Evolutionary conservation across 2,113 vertebrate genomes (phyloP).

Genomic region (Nyctereutes procyonoides): DNA sequence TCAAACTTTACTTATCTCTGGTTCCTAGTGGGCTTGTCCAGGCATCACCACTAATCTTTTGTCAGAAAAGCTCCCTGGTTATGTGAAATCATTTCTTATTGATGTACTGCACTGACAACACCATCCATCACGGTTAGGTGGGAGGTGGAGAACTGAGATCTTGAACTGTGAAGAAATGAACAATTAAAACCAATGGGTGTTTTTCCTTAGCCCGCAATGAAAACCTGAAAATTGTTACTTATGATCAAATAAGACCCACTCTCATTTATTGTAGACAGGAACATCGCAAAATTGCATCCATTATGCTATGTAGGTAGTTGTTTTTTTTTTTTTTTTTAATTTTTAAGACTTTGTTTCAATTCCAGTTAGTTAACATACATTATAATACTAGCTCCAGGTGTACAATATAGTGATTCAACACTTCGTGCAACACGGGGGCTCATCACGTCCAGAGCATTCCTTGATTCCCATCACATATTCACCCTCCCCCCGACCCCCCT

Average conservation of each 20-base stretch:
- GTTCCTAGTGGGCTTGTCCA: slow-evolving; percentile 44
- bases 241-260: neutral
- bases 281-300: neutral
- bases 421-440: neutral
- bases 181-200: slow-evolving; percentile 65
- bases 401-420: neutral
- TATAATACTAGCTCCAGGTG: neutral
- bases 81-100: slow-evolving; percentile 81
- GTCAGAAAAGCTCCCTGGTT: slow-evolving; percentile 68
- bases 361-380: neutral
- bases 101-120: slow-evolving; percentile 71
- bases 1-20: slow-evolving; percentile 52
- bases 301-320: neutral
- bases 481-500: neutral
- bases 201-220: slow-evolving; percentile 30
- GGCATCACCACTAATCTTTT: slow-evolving; percentile 78
- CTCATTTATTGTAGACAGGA: neutral
- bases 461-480: neutral
- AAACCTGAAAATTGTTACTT: slow-evolving; percentile 48
- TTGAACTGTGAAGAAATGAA: slow-evolving; percentile 65
- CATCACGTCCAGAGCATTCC: neutral
- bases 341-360: neutral
- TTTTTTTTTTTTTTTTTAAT: neutral
- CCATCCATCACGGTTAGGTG: slow-evolving; percentile 76
- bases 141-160: slow-evolving; percentile 61